Percentiles rank a stretch among this genome's conserved stretches.
Evolutionary conservation across 2,113 vertebrate species (phyloP).

Genomic region (Ictalurus punctatus): DNA sequence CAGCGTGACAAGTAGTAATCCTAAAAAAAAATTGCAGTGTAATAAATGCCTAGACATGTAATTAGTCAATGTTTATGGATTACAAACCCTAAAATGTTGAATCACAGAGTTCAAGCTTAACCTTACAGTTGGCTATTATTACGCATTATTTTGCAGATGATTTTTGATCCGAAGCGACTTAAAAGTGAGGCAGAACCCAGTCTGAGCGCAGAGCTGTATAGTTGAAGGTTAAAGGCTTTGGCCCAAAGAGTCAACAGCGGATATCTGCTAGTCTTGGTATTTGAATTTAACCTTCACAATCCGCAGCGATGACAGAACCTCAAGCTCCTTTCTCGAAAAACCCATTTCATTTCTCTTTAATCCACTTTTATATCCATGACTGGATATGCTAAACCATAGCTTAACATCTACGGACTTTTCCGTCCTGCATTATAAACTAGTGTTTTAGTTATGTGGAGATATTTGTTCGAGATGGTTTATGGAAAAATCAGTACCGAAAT

Average conservation of each 20-base stretch:
- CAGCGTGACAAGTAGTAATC: neutral
- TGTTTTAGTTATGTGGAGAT: neutral
- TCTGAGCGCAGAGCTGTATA: neutral
- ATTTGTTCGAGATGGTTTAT: neutral
- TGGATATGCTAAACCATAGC: neutral
- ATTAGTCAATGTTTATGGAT: neutral
- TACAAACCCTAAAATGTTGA: neutral
- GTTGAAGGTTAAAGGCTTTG: slow-evolving; percentile 5
- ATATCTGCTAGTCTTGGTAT: neutral
- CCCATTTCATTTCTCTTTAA: neutral
- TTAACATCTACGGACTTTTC: neutral
- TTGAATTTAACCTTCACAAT: neutral
- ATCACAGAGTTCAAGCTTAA: neutral
- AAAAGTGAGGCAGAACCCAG: neutral
- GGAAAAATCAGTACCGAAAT: neutral
- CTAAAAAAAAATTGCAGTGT: neutral
- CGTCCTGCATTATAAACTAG: neutral
- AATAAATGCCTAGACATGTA: neutral
- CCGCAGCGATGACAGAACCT: neutral
- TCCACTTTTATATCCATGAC: neutral
- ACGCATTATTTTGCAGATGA: neutral
- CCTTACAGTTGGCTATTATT: neutral
- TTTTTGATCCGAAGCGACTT: neutral
- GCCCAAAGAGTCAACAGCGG: neutral
- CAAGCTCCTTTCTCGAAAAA: neutral